Conservation (phyloP, 2,797 vertebrate genomes). For the Myotis daubentonii region DNA sequence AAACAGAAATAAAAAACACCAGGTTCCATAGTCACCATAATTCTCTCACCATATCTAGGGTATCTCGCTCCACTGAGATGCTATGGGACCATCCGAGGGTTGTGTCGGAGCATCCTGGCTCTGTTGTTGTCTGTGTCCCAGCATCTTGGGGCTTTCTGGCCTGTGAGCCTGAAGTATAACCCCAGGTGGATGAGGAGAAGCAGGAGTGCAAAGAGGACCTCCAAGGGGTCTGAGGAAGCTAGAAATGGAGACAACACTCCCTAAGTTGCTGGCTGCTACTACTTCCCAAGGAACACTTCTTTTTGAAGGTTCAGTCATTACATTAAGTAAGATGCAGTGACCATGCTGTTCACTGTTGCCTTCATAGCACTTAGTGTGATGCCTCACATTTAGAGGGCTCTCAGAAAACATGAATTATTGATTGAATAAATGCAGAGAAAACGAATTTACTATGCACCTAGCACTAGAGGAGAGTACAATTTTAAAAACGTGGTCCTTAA, state of each 20-base stretch:
- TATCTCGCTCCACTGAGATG: neutral
- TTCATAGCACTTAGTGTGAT: neutral
- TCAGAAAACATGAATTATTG: neutral
- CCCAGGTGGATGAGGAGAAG: neutral
- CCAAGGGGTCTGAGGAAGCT: neutral
- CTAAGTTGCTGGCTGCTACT: neutral
- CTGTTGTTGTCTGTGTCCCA: neutral
- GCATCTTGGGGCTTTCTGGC: neutral
- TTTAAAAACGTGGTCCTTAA: neutral
- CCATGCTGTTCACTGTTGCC: neutral
- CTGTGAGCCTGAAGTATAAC: neutral
- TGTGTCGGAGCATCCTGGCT: neutral
- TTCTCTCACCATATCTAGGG: neutral
- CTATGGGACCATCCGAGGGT: neutral
- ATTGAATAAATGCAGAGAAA: neutral
- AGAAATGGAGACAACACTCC: accelerated
- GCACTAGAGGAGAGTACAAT: neutral
- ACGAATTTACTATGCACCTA: neutral
- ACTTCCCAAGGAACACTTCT: neutral
- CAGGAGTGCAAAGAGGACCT: neutral
- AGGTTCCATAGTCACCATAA: neutral
- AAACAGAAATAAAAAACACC: neutral
- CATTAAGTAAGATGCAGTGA: neutral
- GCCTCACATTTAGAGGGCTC: neutral
- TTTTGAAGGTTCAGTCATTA: neutral